phyloP scores from a whole-genome alignment of 2,113 vertebrate genomes.

The Chionis minor region DNA sequence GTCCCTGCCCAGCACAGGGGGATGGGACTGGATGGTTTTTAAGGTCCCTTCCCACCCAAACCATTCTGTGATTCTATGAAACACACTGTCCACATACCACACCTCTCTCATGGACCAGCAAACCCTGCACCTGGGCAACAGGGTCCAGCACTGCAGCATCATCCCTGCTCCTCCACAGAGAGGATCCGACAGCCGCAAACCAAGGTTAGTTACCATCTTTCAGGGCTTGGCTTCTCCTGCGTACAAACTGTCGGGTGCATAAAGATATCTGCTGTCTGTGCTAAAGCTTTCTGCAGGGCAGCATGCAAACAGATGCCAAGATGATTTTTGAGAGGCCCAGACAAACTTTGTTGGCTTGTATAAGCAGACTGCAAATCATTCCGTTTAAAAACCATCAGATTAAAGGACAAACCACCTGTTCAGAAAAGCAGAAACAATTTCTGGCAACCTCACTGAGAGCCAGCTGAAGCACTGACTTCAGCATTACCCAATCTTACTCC shows the following conservation, averaged over 20 bases:
- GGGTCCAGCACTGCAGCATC: not conserved
- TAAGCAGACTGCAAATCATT: not conserved
- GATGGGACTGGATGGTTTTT: too few relatives aligned
- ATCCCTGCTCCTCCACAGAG: not conserved
- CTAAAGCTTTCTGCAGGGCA: not conserved
- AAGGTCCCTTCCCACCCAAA: too few relatives aligned
- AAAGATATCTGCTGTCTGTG: not conserved
- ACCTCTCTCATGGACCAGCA: not conserved
- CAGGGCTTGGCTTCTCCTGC: not conserved
- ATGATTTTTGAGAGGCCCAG: not conserved
- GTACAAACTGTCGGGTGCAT: rapidly evolving
- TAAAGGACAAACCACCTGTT: not conserved
- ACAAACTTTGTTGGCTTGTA: not conserved
- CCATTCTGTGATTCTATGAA: too few relatives aligned
- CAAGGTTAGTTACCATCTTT: rapidly evolving
- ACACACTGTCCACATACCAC: not conserved
- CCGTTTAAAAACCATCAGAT: not conserved
- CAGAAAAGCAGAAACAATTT: not conserved
- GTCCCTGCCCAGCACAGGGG: too few relatives aligned
- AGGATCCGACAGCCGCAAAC: not conserved
- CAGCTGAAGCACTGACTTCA: not conserved
- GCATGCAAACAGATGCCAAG: not conserved
- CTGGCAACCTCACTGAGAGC: not conserved
- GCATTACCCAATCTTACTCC: not conserved
- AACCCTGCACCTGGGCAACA: rapidly evolving